Evolutionary conservation across 1,140 invertebrate species (phyloP).

Genomic region (Adelges cooleyi): DNA sequence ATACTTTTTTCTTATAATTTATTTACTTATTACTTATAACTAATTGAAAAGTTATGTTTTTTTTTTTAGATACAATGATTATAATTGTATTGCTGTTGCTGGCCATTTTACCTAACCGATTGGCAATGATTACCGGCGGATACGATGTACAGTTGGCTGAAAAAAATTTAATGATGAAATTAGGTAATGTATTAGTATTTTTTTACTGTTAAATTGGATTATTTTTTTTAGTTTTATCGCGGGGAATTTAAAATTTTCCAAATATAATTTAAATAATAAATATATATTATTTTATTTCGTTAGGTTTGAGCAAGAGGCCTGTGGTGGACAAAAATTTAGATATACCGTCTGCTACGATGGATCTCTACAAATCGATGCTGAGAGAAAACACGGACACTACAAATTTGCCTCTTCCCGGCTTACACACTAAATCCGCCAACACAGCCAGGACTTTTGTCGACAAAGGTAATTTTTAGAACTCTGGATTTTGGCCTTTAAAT

Average conservation of each 20-base stretch:
- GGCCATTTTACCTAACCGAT: not conserved
- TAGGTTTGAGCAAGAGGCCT: constrained; percentile 57
- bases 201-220: not conserved
- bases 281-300: too few relatives aligned
- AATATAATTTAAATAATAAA: not conserved
- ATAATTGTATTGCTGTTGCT: not conserved
- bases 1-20: too few relatives aligned
- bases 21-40: too few relatives aligned
- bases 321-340: constrained; percentile 41
- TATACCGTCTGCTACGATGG: constrained; percentile 65
- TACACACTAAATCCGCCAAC: constrained; percentile 59
- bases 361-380: constrained; percentile 58
- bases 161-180: not conserved
- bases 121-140: not conserved
- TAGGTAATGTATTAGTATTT: constrained; percentile 10
- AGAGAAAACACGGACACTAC: constrained; percentile 44
- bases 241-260: not conserved
- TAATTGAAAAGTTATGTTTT: too few relatives aligned
- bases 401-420: constrained; percentile 53
- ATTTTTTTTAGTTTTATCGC: too few relatives aligned
- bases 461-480: constrained; percentile 52
- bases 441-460: constrained; percentile 75
- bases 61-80: constrained; percentile 5
- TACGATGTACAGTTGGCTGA: not conserved
- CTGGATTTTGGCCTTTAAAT: too few relatives aligned